These are phyloP conservation scores for Strigamia maritima DNA, from an alignment of 2,888 invertebrate genomes.

Conservation along the genomic window DNA sequence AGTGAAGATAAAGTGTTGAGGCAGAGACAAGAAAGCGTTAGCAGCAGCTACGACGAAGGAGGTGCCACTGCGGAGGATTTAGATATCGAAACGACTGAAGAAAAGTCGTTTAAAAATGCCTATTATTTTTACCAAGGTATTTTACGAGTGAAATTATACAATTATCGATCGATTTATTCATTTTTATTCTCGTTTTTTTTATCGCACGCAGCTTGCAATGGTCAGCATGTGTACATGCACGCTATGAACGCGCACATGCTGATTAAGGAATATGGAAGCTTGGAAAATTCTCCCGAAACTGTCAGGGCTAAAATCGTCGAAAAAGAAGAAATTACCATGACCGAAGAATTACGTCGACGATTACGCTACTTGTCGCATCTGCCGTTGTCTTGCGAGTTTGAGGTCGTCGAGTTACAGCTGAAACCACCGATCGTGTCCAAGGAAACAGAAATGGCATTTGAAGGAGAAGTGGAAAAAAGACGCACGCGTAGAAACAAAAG, in stretches of 20 bases:
- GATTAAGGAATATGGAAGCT: conserved; percentile 76
- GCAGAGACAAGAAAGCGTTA: conserved; percentile 22
- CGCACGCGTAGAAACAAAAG: conserved; percentile 66
- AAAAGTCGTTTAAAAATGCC: conserved; percentile 55
- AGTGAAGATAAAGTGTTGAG: neutral
- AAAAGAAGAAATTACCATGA: conserved; percentile 80
- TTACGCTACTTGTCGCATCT: conserved; percentile 78
- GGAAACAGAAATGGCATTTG: conserved; percentile 66
- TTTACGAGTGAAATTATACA: neutral
- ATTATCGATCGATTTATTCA: neutral
- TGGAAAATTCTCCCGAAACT: conserved; percentile 70
- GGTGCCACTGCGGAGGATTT: conserved; percentile 50
- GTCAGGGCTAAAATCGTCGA: conserved; percentile 79
- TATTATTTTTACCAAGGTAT: conserved; percentile 81
- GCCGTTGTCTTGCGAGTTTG: conserved; percentile 84
- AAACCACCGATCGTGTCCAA: conserved; percentile 67
- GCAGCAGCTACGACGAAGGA: conserved; percentile 19
- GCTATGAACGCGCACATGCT: conserved; percentile 86
- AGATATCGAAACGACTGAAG: conserved; percentile 7
- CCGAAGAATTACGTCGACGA: conserved; percentile 72
- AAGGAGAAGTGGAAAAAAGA: conserved; percentile 71
- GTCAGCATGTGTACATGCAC: conserved; percentile 88
- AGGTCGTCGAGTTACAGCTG: conserved; percentile 82
- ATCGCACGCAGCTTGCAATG: conserved; percentile 79
- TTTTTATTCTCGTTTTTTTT: conserved; percentile 49